Evolutionary conservation across 2,888 invertebrate species (phyloP).

Genomic region (Drosophila tanythrix): DNA sequence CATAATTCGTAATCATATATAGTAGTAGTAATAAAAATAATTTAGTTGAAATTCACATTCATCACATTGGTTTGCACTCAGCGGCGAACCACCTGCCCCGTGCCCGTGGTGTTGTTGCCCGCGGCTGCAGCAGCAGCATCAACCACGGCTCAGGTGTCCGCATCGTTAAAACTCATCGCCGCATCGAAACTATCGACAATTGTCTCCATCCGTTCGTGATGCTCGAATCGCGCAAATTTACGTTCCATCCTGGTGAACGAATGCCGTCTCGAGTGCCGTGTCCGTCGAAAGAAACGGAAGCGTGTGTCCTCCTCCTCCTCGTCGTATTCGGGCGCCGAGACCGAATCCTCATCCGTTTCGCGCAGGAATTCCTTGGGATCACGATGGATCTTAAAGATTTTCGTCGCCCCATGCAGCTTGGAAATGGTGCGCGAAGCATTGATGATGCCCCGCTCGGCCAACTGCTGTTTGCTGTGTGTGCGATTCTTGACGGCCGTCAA

Average conservation of each 20-base stretch:
- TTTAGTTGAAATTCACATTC: slow-evolving; percentile 83
- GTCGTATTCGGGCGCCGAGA: slow-evolving; percentile 82
- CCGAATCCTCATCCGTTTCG: slow-evolving; percentile 82
- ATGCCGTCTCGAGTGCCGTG: slow-evolving; percentile 57
- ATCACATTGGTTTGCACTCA: slow-evolving; percentile 80
- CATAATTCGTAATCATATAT: slow-evolving; percentile 61
- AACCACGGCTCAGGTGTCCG: slow-evolving; percentile 68
- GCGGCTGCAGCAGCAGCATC: slow-evolving; percentile 36
- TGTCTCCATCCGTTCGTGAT: slow-evolving; percentile 82
- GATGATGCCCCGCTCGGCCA: slow-evolving; percentile 76
- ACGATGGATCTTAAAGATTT: slow-evolving; percentile 81
- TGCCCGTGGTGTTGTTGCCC: slow-evolving; percentile 47
- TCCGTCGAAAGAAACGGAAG: slow-evolving; percentile 74
- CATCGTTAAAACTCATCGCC: slow-evolving; percentile 81
- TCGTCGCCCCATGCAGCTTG: slow-evolving; percentile 71
- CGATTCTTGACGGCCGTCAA: slow-evolving; percentile 59
- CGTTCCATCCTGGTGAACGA: slow-evolving; percentile 62
- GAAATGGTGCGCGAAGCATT: slow-evolving; percentile 79
- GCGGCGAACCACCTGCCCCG: slow-evolving; percentile 65
- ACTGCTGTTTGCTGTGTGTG: slow-evolving; percentile 46
- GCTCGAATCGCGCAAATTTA: slow-evolving; percentile 77
- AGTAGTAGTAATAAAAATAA: slow-evolving; percentile 77
- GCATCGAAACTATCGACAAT: slow-evolving; percentile 82
- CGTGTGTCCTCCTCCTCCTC: slow-evolving; percentile 80
- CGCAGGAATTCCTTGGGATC: slow-evolving; percentile 81